Base-by-base conservation (phyloP, 1,140 invertebrate species). In the Tetragnatha versicolor region DNA sequence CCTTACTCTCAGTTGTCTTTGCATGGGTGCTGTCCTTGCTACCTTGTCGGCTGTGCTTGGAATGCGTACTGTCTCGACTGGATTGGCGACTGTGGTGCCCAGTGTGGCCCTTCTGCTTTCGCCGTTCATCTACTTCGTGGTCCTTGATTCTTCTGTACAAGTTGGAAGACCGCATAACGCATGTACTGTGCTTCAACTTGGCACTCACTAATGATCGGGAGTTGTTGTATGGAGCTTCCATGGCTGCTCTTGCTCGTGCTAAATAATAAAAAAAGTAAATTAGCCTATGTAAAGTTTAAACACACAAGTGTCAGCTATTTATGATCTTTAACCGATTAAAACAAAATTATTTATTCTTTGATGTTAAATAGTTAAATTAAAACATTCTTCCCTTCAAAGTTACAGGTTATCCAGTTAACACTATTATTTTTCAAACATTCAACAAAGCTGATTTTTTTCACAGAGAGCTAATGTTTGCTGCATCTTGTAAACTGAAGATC, bases 171-270 rank as follows among this genome's bases (percentile, higher is more conserved):
- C 94, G 89, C 93, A 97, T 94, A 0, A 97, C 91, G 84, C 95
- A 97, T 20, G 93, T 94, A 82, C 96, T 97, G 84, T 97, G 94
- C 83, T 96, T 97, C 91, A 95, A 95, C 82, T 93, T 89, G 4
- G 95, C 95, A 82, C 93, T 92, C 6, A 93, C 93, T 82, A 95
- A 91, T 0, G 93, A 94, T 83, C 96, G 92, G 0, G 93, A 92
- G 85, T 95, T 94, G 83, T 94, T 94, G 81, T 96, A 96, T 0
- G 94, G 94, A 0, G 94, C 93, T 82, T 96, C 93, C 94, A 97
- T 96, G 0, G 95, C 95, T 1, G 92, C 92, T 80, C 94, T 88
- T 0, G 94, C 92, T 88, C 88, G 83, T 82, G 85, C 87, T 86
- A 80, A 20, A 80, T 65, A 65, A 51, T 14, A 47, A 51, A 39